Evolutionary conservation across 2,888 invertebrate species (phyloP).

Genomic region (Eupithecia vulgata): DNA sequence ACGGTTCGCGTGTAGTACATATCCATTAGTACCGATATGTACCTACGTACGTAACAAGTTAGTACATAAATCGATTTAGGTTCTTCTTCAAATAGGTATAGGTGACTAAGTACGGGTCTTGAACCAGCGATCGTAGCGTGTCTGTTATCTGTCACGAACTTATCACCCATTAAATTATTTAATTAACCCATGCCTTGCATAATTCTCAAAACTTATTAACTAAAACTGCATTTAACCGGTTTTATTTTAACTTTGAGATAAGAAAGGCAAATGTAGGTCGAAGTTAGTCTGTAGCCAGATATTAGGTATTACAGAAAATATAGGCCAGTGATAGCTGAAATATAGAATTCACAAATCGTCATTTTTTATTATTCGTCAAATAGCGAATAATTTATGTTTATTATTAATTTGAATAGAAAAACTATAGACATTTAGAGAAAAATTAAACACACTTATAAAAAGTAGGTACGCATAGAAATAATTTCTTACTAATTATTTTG

Average conservation of each 20-base stretch:
- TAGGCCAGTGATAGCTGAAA: background rate
- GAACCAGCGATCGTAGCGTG: background rate
- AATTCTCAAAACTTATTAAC: background rate
- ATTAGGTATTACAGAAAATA: background rate
- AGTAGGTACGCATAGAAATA: too few species aligned
- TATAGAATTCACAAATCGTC: too few species aligned
- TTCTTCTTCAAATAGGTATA: background rate
- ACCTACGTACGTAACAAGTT: background rate
- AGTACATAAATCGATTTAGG: background rate
- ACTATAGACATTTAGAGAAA: too few species aligned
- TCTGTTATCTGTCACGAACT: constrained; percentile 4
- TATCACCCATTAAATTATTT: background rate
- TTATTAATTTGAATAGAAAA: too few species aligned
- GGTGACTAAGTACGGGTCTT: background rate
- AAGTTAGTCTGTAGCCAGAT: background rate
- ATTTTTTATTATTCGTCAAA: too few species aligned
- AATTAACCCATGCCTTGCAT: background rate
- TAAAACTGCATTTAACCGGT: background rate
- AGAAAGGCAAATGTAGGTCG: constrained; percentile 1
- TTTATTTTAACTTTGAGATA: constrained; percentile 4
- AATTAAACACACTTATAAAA: too few species aligned
- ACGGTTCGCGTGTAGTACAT: background rate
- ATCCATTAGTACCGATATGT: background rate
- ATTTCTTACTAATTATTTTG: too few species aligned
- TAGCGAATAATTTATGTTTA: too few species aligned